Evolutionary conservation across 1,140 invertebrate species (phyloP).

Genomic region (Drosophila fuyamai): DNA sequence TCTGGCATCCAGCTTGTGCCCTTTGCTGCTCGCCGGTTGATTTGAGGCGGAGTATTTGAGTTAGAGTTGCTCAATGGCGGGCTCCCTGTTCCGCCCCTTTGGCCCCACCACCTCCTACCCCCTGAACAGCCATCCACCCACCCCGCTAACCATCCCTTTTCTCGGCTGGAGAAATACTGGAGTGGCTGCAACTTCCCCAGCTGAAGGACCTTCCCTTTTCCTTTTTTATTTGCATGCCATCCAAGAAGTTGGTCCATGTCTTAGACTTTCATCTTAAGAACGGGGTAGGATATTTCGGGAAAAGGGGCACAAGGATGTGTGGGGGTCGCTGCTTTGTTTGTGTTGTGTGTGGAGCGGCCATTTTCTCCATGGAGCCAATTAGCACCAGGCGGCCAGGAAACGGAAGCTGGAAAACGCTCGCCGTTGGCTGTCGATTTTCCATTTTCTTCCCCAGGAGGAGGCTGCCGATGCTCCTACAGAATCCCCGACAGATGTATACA

Average conservation of each 20-base stretch:
- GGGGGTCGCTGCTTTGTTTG: conserved; percentile 27
- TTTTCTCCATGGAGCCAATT: conserved; percentile 84
- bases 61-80: conserved; percentile 82
- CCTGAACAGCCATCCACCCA: not conserved
- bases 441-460: conserved; percentile 37
- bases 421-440: conserved; percentile 40
- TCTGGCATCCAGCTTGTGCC: conserved; percentile 12
- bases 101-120: conserved; percentile 5
- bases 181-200: conserved; percentile 40
- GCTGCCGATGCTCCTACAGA: conserved; percentile 42
- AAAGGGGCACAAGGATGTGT: not conserved
- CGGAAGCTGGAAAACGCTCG: conserved; percentile 20
- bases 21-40: conserved; percentile 72
- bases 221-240: conserved; percentile 8
- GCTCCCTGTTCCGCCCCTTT: conserved; percentile 48
- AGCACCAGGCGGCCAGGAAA: conserved; percentile 75
- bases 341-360: conserved; percentile 69
- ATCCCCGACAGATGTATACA: conserved; percentile 15
- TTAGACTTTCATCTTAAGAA: conserved; percentile 43
- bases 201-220: not conserved
- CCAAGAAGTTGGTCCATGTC: conserved; percentile 56
- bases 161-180: conserved; percentile 35
- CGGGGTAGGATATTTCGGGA: conserved; percentile 15
- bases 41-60: conserved; percentile 84
- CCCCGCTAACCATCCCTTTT: not conserved